Base-by-base conservation (phyloP, 2,797 vertebrate genomes). In the Poeciliopsis infans region DNA sequence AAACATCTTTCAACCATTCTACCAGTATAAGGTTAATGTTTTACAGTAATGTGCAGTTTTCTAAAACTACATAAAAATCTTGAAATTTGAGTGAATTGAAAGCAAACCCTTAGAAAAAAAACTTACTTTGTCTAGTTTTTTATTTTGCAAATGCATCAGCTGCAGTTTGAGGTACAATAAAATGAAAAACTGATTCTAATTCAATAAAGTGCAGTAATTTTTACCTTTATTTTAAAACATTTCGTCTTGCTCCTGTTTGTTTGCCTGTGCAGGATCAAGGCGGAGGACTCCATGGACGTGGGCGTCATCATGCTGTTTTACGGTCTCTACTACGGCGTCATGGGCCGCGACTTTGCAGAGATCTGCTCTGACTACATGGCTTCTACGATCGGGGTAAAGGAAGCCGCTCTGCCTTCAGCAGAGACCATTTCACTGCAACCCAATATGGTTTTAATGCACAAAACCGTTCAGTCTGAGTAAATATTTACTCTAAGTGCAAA, bases 321-420 rank as follows among this genome's bases (percentile, higher is more conserved):
- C 0, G 88, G 95, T 0, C 88, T 96, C 7, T 96, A 95, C 84
- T 96, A 94, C 2, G 92, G 93, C 25, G 91, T 93, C 53, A 95
- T 94, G 93, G 94, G 93, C 45, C 84, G 93, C 88, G 93, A 96
- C 85, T 96, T 95, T 7, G 94, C 95, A 28, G 95, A 95, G 75
- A 95, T 96, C 92, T 97, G 93, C 84, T 96, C 95, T 0, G 96
- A 96, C 89, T 95, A 91, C 87, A 94, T 94, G 95, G 94, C 94
- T 36, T 96, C 95, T 7, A 96, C 93, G 0, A 90, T 92, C 28
- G 94, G 95, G 89, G 86, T 88, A 75, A 80, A 76, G 51, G 6
- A 1, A 0, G 16, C 74, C 0, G 74, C 55, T 12, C 28, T 47
- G 7, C 28, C 28, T 61, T 33, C 2, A 55, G 4, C 13, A 64